Evolutionary conservation across 1,140 invertebrate species (phyloP), one percentile per base, ranked within the genome.

Genomic region (Metaphire vulgaris): DNA sequence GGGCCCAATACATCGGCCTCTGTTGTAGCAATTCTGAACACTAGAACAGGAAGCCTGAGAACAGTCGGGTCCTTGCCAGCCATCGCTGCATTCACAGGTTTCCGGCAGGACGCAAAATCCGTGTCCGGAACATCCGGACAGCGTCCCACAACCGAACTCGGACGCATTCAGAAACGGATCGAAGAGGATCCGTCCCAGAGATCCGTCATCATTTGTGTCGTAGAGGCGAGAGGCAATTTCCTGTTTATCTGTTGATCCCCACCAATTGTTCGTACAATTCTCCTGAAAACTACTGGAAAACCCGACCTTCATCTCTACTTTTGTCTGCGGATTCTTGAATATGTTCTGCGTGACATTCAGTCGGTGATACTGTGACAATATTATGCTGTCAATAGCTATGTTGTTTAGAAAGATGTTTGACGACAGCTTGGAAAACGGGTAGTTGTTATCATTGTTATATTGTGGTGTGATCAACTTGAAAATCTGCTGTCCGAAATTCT

Each of bases 1-100:
- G 28, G 76, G 76, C 31, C 76, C 76, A 15, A 76, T 69, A 32
- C 76, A 76, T 21, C 64, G 69, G 2, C 76, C 76, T 31, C 69
- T 56, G 1, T 70, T 70, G 16, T 56, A 16, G 41, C 76, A 76
- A 33, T 76, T 34, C 31, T 66, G 56, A 2, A 76, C 70, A 29
- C 41, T 26, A 28, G 66, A n/a, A 64, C 76, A 76, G 34, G 69
- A 66, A 34, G 34, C 65, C 30, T 72, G 33, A 28, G 67, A 33
- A 34, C 76, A 76, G 26, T 16, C 34, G 30, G 33, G 29, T 15
- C 76, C 76, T 12, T 72, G 29, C 76, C 76, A 76, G 28, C 76
- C 76, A 64, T 34, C 12, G 69, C 29, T 31, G 41, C 76, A 76
- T 34, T 72, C 33, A 73, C 76, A 76, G 16, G 71, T 15, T 15